Base-by-base conservation (phyloP, 2,888 invertebrate species). In the Gandaritis pyraliata region DNA sequence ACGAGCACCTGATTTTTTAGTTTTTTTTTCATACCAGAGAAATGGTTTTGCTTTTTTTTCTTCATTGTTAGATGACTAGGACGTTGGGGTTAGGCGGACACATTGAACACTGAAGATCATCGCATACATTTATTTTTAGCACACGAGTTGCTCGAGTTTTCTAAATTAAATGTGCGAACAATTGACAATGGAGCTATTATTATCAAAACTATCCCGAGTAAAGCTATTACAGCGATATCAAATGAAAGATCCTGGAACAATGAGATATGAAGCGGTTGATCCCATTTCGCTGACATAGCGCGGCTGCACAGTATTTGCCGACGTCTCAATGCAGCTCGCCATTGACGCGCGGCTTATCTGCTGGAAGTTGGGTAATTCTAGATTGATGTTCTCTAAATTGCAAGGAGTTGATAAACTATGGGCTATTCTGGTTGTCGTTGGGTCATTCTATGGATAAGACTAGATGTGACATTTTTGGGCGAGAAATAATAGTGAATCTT, bases 221-320 rank as follows among this genome's bases (percentile, higher is more conserved):
- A 29, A 29, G 46, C 16, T 33, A 36, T 49, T 33, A 49, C 33
- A 36, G 36, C 12, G 49, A 49, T 54, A 46, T 46, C 36, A 36
- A 36, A 36, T n/a, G 54, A 36, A 18, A 29, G 41, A 15, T 54
- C 46, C 36, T 30, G 12, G 54, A 49, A 59, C 59, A 59, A 59
- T 43, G 54, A 39, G 29, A 29, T 23, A 8, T 46, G 8, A 50
- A 33, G 61, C 55, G 16, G 47, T 30, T 48, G 55, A 47, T 48
- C 55, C 59, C 43, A 45, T 59, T 48, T 43, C 43, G 16, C 39
- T 15, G 52, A 41, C 11, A 47, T 13, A 38, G 23, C 49, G 48
- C 18, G 49, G 56, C 41, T 61, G 16, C 56, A 66, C 63, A 58
- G 61, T 66, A 66, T 66, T 63, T 48, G 61, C 45, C 30, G 61